phyloP scores from a whole-genome alignment of 2,113 vertebrate genomes.

The Phasianus colchicus region DNA sequence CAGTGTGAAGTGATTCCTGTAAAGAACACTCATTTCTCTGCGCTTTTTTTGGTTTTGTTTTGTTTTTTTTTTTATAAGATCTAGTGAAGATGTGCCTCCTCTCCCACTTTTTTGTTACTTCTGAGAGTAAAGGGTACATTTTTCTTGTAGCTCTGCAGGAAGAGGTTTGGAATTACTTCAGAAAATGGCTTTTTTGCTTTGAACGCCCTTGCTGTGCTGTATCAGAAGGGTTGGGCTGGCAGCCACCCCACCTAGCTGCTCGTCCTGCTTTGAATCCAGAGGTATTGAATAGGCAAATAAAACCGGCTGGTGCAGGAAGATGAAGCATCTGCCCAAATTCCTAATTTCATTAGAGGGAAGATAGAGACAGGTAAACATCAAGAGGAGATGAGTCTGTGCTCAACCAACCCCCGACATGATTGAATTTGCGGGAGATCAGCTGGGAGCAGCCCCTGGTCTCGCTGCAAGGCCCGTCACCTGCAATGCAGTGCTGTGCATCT shows the following conservation, averaged over 20 bases:
- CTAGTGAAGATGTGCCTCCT: not conserved
- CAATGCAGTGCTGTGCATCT: slow-evolving; percentile 88
- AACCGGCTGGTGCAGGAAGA: slow-evolving; percentile 47
- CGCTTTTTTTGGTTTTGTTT: not conserved
- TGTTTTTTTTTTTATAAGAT: not conserved
- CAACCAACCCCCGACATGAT: not conserved
- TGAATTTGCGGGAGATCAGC: slow-evolving; percentile 55
- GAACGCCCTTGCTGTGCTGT: not conserved
- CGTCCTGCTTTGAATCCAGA: not conserved
- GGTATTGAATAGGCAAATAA: slow-evolving; percentile 61
- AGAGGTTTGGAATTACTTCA: slow-evolving; percentile 13
- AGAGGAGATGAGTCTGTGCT: not conserved
- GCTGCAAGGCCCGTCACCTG: slow-evolving; percentile 81
- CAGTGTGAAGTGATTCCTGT: not conserved
- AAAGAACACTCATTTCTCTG: not conserved
- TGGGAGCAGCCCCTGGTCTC: slow-evolving; percentile 35
- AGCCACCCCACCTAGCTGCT: not conserved
- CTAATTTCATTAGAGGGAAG: slow-evolving; percentile 15
- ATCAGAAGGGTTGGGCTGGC: not conserved
- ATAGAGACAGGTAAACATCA: slow-evolving; percentile 6
- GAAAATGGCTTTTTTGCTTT: slow-evolving; percentile 12
- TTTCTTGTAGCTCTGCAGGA: not conserved
- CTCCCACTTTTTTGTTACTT: not conserved
- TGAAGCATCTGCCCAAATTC: not conserved
- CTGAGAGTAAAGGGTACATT: not conserved